Evolutionary conservation across 2,113 vertebrate genomes (phyloP).

Genomic region (Rhinogobius similis): DNA sequence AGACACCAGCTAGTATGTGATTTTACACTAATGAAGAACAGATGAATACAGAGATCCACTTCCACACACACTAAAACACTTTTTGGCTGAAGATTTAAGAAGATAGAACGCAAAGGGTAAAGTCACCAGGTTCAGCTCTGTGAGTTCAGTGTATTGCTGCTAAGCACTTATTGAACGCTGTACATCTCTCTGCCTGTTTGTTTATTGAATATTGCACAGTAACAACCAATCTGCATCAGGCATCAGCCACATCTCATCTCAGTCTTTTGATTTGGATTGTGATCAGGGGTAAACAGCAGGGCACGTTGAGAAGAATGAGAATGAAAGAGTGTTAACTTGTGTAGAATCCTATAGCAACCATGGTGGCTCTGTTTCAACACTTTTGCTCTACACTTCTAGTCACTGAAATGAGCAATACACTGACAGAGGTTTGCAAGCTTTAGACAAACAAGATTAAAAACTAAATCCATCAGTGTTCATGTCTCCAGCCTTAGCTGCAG

Average conservation of each 20-base stretch:
- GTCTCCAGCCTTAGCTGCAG: constrained; percentile 1
- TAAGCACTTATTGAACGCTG: constrained; percentile 5
- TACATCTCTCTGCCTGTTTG: not conserved
- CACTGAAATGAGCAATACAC: constrained; percentile 27
- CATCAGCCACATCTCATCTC: not conserved
- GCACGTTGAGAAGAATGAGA: no score
- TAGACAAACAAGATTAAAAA: constrained; percentile 17
- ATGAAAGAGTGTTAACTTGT: no score
- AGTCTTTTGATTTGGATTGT: not conserved
- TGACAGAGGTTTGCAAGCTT: constrained; percentile 3
- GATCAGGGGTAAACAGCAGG: no score
- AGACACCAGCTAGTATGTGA: not conserved
- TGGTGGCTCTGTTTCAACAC: no score
- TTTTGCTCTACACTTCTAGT: not conserved
- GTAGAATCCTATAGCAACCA: no score
- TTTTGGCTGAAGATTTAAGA: not conserved
- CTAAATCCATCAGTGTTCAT: not conserved
- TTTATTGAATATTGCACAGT: constrained; percentile 11
- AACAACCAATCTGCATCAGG: not conserved
- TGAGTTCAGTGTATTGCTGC: constrained; percentile 33
- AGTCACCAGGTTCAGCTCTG: not conserved
- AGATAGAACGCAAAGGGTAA: not conserved
- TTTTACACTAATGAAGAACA: not conserved
- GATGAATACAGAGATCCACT: not conserved
- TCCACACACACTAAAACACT: not conserved